Evolutionary conservation across 2,797 vertebrate species (phyloP).

Genomic region (Martes flavigula): DNA sequence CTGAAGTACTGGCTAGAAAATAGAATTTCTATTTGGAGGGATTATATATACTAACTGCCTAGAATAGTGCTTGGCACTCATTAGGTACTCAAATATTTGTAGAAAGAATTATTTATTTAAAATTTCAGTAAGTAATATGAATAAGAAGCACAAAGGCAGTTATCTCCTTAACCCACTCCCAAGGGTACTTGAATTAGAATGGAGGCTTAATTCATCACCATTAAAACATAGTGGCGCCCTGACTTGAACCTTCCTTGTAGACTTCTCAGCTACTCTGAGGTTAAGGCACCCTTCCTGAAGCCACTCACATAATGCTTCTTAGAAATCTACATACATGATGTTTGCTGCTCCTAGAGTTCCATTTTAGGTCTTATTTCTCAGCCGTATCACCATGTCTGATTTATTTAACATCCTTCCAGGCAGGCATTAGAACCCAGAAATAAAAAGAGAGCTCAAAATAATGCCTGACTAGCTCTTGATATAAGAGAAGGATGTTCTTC

Average conservation of each 20-base stretch:
- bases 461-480: not conserved
- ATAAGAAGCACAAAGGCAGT: not conserved
- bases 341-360: not conserved
- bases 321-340: not conserved
- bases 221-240: not conserved
- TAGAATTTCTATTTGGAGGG: not conserved
- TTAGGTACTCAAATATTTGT: not conserved
- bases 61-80: not conserved
- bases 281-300: not conserved
- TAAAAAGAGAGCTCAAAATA: not conserved
- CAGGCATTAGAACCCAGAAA: not conserved
- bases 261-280: not conserved
- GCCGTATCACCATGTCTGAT: not conserved
- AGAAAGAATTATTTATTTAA: not conserved
- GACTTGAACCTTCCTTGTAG: not conserved
- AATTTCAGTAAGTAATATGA: not conserved
- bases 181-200: not conserved
- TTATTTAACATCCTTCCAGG: not conserved
- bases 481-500: not conserved
- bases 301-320: not conserved
- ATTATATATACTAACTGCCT: not conserved
- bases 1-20: not conserved
- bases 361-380: not conserved
- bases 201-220: not conserved
- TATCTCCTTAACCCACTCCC: not conserved